Evolutionary conservation across 2,113 vertebrate species (phyloP).

Genomic region (Hippocampus guttulatus): DNA sequence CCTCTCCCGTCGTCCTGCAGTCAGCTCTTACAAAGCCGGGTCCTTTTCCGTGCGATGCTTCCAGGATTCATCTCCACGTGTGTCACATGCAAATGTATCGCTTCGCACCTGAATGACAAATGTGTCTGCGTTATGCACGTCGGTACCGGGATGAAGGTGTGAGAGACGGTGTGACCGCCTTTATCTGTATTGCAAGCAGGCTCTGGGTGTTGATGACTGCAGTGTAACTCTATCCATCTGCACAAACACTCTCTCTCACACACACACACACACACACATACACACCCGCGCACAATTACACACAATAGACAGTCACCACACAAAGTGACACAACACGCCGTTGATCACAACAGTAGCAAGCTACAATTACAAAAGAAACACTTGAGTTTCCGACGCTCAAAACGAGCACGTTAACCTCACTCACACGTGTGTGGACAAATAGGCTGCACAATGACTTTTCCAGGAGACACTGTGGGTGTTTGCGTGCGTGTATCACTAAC

Average conservation of each 20-base stretch:
- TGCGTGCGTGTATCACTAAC: constrained; percentile 31
- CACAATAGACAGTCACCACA: constrained; percentile 47
- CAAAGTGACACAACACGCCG: constrained; percentile 37
- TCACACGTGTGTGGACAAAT: constrained; percentile 10
- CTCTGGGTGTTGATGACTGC: constrained; percentile 8
- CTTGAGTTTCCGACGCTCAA: constrained; percentile 29
- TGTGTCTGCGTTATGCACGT: background rate
- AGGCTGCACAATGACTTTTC: constrained; percentile 18
- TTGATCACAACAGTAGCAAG: constrained; percentile 1
- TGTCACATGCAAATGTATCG: background rate
- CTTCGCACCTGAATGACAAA: background rate
- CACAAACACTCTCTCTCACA: too few relatives aligned
- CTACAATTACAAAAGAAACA: constrained; percentile 19
- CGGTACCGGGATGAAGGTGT: background rate
- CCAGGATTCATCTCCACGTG: background rate
- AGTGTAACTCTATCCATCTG: constrained; percentile 48
- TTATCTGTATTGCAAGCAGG: constrained; percentile 8
- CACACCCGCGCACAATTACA: constrained; percentile 3
- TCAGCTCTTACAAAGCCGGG: background rate
- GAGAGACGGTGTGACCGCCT: background rate
- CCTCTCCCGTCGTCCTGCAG: background rate
- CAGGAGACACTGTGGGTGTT: constrained; percentile 4
- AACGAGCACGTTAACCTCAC: constrained; percentile 12
- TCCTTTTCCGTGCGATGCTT: constrained; percentile 13
- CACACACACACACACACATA: constrained; percentile 11